These are phyloP conservation scores for Neotoma lepida DNA, from an alignment of 2,113 vertebrate species.

Conservation along the genomic window DNA sequence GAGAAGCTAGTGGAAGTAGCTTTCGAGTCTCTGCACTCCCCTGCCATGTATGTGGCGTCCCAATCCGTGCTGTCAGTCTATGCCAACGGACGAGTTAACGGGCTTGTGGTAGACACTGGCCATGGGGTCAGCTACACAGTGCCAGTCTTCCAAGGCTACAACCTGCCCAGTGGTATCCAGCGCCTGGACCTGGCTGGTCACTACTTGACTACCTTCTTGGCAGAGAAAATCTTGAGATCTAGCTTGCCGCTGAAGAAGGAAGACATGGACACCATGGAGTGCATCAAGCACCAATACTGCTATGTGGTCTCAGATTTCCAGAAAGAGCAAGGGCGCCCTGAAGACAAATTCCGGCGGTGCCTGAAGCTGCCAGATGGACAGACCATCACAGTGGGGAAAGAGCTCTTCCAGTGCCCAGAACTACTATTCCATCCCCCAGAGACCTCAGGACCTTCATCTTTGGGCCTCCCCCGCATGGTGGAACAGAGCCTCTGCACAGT, in stretches of 20 bases:
- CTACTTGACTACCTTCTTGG: slow-evolving; percentile 78
- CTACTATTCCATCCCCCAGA: slow-evolving; percentile 75
- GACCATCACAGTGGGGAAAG: slow-evolving; percentile 66
- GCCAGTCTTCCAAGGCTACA: slow-evolving; percentile 79
- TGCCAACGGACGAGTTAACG: slow-evolving; percentile 76
- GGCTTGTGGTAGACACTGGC: slow-evolving; percentile 80
- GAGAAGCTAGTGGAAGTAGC: slow-evolving; percentile 81
- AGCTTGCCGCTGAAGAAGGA: slow-evolving; percentile 26
- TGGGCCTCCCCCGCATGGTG: slow-evolving; percentile 74
- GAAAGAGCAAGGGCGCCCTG: not conserved
- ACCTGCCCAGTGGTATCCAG: slow-evolving; percentile 68
- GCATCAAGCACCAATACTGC: slow-evolving; percentile 78
- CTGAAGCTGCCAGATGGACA: slow-evolving; percentile 77
- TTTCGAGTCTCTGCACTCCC: slow-evolving; percentile 77
- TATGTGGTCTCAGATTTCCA: slow-evolving; percentile 70
- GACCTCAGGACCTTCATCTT: slow-evolving; percentile 35
- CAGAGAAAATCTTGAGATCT: slow-evolving; percentile 51
- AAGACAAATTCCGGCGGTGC: not conserved
- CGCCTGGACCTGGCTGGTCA: slow-evolving; percentile 79
- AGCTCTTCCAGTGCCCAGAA: slow-evolving; percentile 80
- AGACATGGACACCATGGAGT: slow-evolving; percentile 61
- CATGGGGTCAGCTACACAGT: slow-evolving; percentile 70
- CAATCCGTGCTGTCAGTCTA: slow-evolving; percentile 79
- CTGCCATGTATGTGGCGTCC: slow-evolving; percentile 73
- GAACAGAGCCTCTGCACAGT: slow-evolving; percentile 65